A percentile compares a stretch with the other conserved stretches of the same genome.
phyloP scores from a whole-genome alignment of 2,888 invertebrate species.

The Tiliacea aurago region DNA sequence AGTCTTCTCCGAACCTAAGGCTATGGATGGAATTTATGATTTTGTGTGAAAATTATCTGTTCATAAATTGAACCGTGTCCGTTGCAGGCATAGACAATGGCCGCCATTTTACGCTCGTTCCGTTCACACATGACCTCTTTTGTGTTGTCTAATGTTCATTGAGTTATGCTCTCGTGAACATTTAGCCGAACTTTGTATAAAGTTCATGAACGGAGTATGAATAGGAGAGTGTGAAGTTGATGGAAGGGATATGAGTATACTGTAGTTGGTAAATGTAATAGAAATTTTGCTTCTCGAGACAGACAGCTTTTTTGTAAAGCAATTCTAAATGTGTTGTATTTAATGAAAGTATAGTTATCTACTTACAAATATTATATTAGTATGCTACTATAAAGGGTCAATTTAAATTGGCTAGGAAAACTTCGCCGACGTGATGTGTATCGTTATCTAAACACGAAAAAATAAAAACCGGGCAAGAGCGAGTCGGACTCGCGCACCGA shows the following conservation, averaged over 20 bases:
- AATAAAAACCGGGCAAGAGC: too few relatives aligned
- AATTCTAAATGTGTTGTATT: neutral
- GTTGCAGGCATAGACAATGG: slow-evolving; percentile 43
- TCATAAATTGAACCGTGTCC: slow-evolving; percentile 49
- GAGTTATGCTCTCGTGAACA: slow-evolving; percentile 30
- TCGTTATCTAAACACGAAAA: too few relatives aligned
- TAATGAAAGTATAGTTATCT: neutral
- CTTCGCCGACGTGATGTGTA: too few relatives aligned
- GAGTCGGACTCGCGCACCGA: too few relatives aligned
- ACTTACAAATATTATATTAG: too few relatives aligned
- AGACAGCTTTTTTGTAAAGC: neutral
- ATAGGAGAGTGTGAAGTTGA: slow-evolving; percentile 9
- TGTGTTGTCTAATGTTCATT: slow-evolving; percentile 39
- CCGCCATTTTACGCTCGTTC: slow-evolving; percentile 41
- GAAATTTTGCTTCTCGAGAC: neutral
- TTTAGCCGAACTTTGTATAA: slow-evolving; percentile 30
- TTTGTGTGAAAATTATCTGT: slow-evolving; percentile 43
- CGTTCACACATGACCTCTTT: slow-evolving; percentile 33
- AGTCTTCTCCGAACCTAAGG: slow-evolving; percentile 14
- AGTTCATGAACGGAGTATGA: slow-evolving; percentile 34
- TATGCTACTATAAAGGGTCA: too few relatives aligned
- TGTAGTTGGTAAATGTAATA: neutral
- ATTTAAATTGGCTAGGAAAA: too few relatives aligned
- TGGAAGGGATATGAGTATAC: neutral
- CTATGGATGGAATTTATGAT: slow-evolving; percentile 39